phyloP scores from a whole-genome alignment of 2,888 invertebrate species.

The Spisula solida region DNA sequence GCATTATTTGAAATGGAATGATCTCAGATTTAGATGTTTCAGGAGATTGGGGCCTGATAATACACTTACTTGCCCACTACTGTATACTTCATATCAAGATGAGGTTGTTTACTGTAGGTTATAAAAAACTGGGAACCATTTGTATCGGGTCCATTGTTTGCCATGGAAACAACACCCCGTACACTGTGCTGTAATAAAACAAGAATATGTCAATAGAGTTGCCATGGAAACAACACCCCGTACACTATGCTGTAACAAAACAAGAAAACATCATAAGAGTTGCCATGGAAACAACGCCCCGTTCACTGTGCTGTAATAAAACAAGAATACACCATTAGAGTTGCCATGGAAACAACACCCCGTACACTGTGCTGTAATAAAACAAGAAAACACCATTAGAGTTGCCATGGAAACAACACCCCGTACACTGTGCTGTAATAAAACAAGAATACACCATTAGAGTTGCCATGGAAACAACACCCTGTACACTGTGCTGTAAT shows the following conservation, averaged over 20 bases:
- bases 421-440: slow-evolving; percentile 92
- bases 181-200: slow-evolving; percentile 91
- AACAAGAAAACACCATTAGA: too few species aligned
- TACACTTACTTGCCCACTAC: slow-evolving; percentile 95
- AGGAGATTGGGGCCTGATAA: too few species aligned
- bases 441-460: too few species aligned
- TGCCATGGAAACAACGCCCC: slow-evolving; percentile 98
- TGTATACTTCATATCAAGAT: slow-evolving; percentile 98
- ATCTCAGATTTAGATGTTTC: too few species aligned
- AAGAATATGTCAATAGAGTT: too few species aligned
- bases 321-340: too few species aligned
- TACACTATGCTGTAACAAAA: slow-evolving; percentile 91
- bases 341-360: slow-evolving; percentile 98
- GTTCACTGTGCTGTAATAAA: slow-evolving; percentile 91
- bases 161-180: slow-evolving; percentile 98
- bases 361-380: slow-evolving; percentile 92
- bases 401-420: slow-evolving; percentile 99
- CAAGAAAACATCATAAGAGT: too few species aligned
- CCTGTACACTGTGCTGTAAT: slow-evolving; percentile 93
- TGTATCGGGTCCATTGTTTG: slow-evolving; percentile 98
- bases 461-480: slow-evolving; percentile 98
- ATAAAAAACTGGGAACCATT: slow-evolving; percentile 99
- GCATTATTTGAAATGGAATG: too few species aligned
- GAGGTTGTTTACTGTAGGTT: slow-evolving; percentile 96
- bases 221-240: slow-evolving; percentile 98